Evolutionary conservation across 2,888 invertebrate genomes (phyloP), one percentile per base, ranked within the genome.

Genomic region (Electrophaes corylata): DNA sequence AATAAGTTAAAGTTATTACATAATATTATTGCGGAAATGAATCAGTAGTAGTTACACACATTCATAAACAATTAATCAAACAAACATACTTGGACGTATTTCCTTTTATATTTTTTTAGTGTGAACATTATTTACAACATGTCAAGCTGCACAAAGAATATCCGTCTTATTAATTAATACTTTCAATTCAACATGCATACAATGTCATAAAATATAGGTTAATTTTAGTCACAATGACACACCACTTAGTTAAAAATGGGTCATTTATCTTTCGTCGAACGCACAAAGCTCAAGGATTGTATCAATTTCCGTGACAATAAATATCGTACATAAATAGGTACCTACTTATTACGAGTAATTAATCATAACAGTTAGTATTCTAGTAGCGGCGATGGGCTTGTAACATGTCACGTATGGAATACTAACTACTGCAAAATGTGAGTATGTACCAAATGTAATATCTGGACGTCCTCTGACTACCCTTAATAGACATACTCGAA

Each of bases 201-300:
- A 44, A 44, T 29, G 16, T 10, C 29, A 26, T 44, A 16, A 29
- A 16, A 29, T 44, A 40, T 29, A 44, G 26, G 11, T 26, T 4
- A 44, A 26, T 29, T 11, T 29, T 11, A 20, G 1, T 14, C 59
- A 51, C 60, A 58, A 55, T 44, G 29, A 31, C 46, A 50, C 56
- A 43, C 43, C 62, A 70, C 69, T 76, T 70, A 66, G 71, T 67
- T 71, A 66, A 65, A 70, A 72, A 71, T 60, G 59, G 67, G 69
- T 73, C 75, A 79, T 85, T 83, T 79, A 65, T 84, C 81, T 73
- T 58, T 52, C 73, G 75, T 76, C 70, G 62, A 69, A 59, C 60
- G 60, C 70, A 76, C 74, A 73, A 73, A 72, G 70, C 72, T 80
- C 77, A 81, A 83, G 79, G 82, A 70, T 66, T 66, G 69, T 51